phyloP scores from a whole-genome alignment of 2,113 vertebrate genomes.

The Tinamus guttatus region DNA sequence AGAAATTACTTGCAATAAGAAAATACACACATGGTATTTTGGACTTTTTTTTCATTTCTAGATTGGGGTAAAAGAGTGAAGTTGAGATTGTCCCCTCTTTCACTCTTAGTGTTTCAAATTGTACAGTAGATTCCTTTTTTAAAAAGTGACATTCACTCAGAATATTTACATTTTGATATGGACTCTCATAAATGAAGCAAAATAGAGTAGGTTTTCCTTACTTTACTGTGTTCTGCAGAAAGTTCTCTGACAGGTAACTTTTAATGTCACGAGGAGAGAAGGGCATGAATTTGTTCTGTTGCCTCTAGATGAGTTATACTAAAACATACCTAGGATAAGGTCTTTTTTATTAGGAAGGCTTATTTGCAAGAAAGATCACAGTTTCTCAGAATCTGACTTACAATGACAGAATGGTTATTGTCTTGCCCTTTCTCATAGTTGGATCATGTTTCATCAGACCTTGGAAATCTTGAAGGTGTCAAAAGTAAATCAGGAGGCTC shows the following conservation, averaged over 20 bases:
- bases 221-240: neutral
- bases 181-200: neutral
- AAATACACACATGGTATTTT: neutral
- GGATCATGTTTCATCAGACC: constrained; percentile 20
- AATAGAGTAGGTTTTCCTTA: neutral
- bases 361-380: neutral
- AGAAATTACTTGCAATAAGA: neutral
- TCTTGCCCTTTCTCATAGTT: neutral
- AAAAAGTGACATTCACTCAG: neutral
- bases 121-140: neutral
- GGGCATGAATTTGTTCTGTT: neutral
- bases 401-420: neutral
- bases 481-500: neutral
- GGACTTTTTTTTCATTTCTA: neutral
- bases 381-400: neutral
- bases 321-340: neutral
- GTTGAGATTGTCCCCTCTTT: neutral
- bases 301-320: neutral
- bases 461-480: neutral
- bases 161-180: neutral
- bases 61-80: neutral
- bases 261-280: neutral
- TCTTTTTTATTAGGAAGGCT: neutral
- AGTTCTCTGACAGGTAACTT: neutral
- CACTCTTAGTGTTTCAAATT: neutral